phyloP scores from a whole-genome alignment of 2,888 invertebrate species.

The Halictus ligatus region DNA sequence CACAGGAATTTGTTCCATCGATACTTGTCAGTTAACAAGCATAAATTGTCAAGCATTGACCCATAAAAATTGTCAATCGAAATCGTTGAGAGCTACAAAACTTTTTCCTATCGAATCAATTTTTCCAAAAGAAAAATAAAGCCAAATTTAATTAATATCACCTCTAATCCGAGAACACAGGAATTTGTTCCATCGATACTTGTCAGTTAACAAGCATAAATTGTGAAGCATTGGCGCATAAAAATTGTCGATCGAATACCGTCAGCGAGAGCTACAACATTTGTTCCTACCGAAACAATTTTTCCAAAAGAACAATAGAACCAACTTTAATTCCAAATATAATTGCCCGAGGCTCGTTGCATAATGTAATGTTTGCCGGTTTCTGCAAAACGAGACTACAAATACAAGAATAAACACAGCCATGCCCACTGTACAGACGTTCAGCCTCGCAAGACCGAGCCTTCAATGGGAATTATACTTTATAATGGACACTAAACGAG shows the following conservation, averaged over 20 bases:
- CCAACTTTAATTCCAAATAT: neutral
- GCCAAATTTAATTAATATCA: neutral
- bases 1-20: neutral
- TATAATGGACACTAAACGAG: slow-evolving; percentile 53
- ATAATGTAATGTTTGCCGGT: neutral
- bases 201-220: neutral
- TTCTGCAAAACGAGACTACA: neutral
- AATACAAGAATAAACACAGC: neutral
- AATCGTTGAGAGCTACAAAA: neutral
- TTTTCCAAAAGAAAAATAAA: neutral
- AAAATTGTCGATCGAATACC: neutral
- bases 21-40: neutral
- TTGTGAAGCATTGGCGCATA: no score
- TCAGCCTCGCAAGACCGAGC: neutral
- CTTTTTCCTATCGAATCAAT: neutral
- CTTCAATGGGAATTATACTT: slow-evolving; percentile 57
- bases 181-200: neutral
- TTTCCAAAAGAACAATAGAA: neutral
- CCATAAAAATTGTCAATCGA: neutral
- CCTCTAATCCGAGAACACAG: neutral
- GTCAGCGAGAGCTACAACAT: neutral
- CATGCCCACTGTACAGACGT: neutral
- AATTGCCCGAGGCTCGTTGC: no score
- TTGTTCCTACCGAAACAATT: neutral
- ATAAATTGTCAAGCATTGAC: no score